Evolutionary conservation across 2,113 vertebrate genomes (phyloP).

Genomic region (Pelobates fuscus): DNA sequence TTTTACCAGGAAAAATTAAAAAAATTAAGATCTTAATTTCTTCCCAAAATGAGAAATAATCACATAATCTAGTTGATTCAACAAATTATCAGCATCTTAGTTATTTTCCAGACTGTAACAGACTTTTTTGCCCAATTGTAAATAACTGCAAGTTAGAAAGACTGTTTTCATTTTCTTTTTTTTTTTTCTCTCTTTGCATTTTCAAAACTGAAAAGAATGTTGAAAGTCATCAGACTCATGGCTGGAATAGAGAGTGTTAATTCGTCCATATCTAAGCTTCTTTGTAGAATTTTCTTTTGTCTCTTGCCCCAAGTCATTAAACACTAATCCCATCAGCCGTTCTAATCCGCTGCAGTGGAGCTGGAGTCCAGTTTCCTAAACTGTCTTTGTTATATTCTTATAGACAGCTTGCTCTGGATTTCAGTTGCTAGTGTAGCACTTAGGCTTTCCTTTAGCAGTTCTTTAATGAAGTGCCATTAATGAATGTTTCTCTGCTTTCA

Average conservation of each 20-base stretch:
- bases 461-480: conserved; percentile 87
- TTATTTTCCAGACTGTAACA: conserved; percentile 40
- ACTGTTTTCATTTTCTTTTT: conserved; percentile 56
- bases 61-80: no score
- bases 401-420: conserved; percentile 79
- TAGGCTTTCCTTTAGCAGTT: conserved; percentile 66
- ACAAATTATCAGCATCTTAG: conserved; percentile 21
- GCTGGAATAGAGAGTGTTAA: conserved; percentile 85
- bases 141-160: conserved; percentile 62
- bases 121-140: conserved; percentile 1
- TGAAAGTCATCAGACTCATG: conserved; percentile 74
- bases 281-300: conserved; percentile 84
- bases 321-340: conserved; percentile 98
- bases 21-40: no score
- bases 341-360: conserved; percentile 91
- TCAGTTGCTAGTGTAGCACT: conserved; percentile 70
- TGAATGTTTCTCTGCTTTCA: conserved; percentile 80
- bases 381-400: conserved; percentile 83
- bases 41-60: no score
- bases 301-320: conserved; percentile 98
- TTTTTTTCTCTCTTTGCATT: conserved; percentile 48
- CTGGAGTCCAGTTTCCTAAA: conserved; percentile 85
- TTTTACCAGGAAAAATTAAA: no score
- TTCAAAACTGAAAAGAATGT: conserved; percentile 71
- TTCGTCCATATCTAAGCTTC: conserved; percentile 89